Conservation (phyloP, 1,140 invertebrate species). For the Drosophila nikananu region DNA sequence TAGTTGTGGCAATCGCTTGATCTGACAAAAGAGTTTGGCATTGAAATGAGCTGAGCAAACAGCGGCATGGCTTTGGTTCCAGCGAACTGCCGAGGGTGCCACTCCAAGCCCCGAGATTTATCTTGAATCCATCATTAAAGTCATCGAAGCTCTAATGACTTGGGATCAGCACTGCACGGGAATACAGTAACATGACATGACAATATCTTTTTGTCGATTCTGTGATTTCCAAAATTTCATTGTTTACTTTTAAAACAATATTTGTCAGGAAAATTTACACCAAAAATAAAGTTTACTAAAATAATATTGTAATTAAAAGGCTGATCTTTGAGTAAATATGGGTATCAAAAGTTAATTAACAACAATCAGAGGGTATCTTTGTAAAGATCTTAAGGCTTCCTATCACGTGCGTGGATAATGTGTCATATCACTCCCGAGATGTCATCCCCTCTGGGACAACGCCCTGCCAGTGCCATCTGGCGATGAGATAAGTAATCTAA, state of each 20-base stretch:
- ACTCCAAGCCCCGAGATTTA: constrained; percentile 12
- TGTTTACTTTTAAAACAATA: constrained; percentile 10
- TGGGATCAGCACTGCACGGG: constrained; percentile 14
- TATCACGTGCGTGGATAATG: constrained; percentile 5
- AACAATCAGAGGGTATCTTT: too few relatives aligned
- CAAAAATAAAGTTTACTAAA: not conserved
- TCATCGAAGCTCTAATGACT: constrained; percentile 32
- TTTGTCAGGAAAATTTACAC: constrained; percentile 1
- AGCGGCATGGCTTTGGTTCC: constrained; percentile 7
- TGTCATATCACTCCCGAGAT: constrained; percentile 1
- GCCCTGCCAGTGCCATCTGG: constrained; percentile 21
- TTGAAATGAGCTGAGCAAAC: constrained; percentile 43
- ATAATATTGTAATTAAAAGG: not conserved
- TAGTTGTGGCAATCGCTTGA: constrained; percentile 36
- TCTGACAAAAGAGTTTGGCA: constrained; percentile 50
- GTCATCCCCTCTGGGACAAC: constrained; percentile 1
- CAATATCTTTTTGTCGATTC: constrained; percentile 22
- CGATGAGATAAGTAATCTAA: constrained; percentile 18
- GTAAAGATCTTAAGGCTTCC: not conserved
- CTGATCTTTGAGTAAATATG: not conserved
- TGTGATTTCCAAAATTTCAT: constrained; percentile 12
- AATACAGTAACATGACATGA: constrained; percentile 10
- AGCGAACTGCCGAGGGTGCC: constrained; percentile 6
- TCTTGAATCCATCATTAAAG: constrained; percentile 21
- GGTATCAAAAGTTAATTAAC: not conserved